These are phyloP conservation scores for Cylindroiulus punctatus DNA, from an alignment of 2,888 invertebrate species.

Conservation along the genomic window DNA sequence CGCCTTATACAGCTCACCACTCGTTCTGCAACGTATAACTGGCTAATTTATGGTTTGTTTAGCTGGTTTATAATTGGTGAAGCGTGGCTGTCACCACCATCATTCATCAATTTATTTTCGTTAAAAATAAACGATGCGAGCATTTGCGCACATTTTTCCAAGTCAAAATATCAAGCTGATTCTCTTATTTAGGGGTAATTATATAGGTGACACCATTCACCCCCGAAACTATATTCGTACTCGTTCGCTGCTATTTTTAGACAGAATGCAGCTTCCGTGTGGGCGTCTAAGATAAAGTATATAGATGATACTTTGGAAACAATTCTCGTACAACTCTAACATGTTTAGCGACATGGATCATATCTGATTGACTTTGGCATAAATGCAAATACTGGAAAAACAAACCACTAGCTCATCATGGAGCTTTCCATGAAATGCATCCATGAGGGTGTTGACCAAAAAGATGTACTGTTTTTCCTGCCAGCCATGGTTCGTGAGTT, in stretches of 20 bases:
- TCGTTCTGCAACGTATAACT: neutral
- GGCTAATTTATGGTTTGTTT: conserved; percentile 13
- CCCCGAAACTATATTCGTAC: conserved; percentile 26
- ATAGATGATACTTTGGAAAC: neutral
- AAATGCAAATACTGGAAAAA: neutral
- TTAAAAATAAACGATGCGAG: neutral
- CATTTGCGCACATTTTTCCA: neutral
- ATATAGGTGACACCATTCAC: conserved; percentile 32
- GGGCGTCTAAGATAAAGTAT: neutral
- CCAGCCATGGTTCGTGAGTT: too few species aligned
- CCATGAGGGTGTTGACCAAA: too few species aligned
- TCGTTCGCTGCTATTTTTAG: neutral
- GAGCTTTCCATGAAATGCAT: too few species aligned
- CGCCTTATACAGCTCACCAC: neutral
- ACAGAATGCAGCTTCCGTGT: neutral
- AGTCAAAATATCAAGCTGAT: neutral
- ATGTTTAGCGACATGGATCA: neutral
- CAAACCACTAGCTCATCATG: neutral
- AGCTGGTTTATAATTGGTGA: neutral
- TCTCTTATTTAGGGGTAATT: neutral
- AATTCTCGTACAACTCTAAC: neutral
- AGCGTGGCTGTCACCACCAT: neutral
- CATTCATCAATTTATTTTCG: conserved; percentile 2
- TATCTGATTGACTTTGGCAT: neutral
- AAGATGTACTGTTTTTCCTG: too few species aligned